Percentiles rank a stretch among this genome's conserved stretches.
These are phyloP conservation scores for Drosophila paramelanica DNA, from an alignment of 2,888 invertebrate genomes.

Conservation along the genomic window DNA sequence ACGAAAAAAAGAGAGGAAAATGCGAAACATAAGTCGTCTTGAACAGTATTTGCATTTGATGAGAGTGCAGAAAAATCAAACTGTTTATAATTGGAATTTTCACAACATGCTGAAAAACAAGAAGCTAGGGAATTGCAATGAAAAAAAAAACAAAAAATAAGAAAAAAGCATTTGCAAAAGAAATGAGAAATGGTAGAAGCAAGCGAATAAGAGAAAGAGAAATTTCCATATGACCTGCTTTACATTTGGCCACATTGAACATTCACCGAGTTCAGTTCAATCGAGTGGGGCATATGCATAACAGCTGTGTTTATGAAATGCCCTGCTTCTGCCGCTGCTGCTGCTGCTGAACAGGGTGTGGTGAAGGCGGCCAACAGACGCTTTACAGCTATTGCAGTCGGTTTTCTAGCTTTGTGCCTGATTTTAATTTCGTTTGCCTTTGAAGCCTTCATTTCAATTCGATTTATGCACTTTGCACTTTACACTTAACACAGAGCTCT, in stretches of 20 bases:
- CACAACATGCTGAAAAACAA: background rate
- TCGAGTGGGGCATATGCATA: constrained; percentile 31
- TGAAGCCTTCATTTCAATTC: constrained; percentile 58
- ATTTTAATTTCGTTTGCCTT: constrained; percentile 57
- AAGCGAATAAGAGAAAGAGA: constrained; percentile 24
- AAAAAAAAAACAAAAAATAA: constrained; percentile 2
- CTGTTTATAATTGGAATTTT: constrained; percentile 21
- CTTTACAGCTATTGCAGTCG: constrained; percentile 10
- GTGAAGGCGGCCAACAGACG: constrained; percentile 38
- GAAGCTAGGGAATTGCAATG: background rate
- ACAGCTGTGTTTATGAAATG: constrained; percentile 31
- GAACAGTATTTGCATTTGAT: background rate
- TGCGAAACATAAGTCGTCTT: background rate
- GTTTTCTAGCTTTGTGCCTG: constrained; percentile 32
- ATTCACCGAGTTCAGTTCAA: constrained; percentile 13
- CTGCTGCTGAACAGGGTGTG: constrained; percentile 35
- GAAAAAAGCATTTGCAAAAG: constrained; percentile 15
- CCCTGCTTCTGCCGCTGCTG: constrained; percentile 1
- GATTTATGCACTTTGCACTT: constrained; percentile 55
- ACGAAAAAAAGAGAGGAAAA: background rate
- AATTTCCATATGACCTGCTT: constrained; percentile 78
- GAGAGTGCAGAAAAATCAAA: constrained; percentile 4
- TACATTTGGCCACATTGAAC: constrained; percentile 36
- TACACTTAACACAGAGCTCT: background rate
- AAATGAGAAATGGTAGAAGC: constrained; percentile 33